Conservation (phyloP, 2,113 vertebrate genomes). For the Sciurus niger region DNA sequence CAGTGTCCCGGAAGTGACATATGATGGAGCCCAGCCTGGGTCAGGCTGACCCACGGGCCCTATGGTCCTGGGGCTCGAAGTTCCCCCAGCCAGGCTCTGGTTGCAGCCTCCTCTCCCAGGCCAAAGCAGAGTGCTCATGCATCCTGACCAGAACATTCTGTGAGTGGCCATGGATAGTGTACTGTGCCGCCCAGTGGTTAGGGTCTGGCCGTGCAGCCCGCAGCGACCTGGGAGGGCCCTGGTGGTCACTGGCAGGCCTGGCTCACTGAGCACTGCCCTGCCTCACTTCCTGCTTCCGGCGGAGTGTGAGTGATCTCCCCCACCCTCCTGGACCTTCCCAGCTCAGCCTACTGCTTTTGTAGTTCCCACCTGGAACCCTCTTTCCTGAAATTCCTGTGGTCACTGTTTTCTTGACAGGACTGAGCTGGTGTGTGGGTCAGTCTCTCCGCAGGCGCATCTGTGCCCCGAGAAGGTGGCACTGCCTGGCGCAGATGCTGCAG, state of each 20-base stretch:
- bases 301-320: too few relatives aligned
- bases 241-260: rapidly evolving
- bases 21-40: rapidly evolving
- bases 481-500: rapidly evolving
- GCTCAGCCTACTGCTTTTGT: too few relatives aligned
- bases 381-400: not conserved
- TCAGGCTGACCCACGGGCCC: not conserved
- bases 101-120: not conserved
- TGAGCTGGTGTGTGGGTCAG: rapidly evolving
- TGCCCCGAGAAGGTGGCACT: rapidly evolving
- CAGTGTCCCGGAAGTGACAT: not conserved
- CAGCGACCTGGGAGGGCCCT: rapidly evolving
- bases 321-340: too few relatives aligned
- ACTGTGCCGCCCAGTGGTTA: rapidly evolving
- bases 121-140: rapidly evolving
- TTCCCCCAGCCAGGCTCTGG: not conserved
- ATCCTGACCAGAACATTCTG: rapidly evolving
- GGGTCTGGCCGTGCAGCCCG: too few relatives aligned
- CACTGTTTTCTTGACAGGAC: not conserved
- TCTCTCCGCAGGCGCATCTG: too few relatives aligned
- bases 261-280: rapidly evolving
- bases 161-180: not conserved
- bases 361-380: not conserved
- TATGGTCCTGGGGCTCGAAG: rapidly evolving
- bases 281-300: not conserved